Evolutionary conservation across 2,797 vertebrate species (phyloP).

Genomic region (Sebastes kiyomatsui): DNA sequence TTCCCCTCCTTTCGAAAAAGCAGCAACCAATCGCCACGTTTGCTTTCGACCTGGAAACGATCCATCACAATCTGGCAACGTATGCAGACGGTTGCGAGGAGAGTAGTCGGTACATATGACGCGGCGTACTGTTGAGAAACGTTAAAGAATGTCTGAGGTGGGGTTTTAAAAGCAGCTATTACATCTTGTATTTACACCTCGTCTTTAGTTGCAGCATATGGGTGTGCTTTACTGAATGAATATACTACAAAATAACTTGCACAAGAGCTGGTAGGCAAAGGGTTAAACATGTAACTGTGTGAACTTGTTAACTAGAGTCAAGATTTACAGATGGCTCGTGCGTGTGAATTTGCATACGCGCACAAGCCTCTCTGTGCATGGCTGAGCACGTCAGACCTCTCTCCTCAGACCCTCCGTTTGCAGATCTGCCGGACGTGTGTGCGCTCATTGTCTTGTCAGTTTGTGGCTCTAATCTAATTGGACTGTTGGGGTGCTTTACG

Average conservation of each 20-base stretch:
- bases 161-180: not conserved
- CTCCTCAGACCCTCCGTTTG: not conserved
- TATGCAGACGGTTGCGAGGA: conserved; percentile 11
- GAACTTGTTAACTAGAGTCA: conserved; percentile 28
- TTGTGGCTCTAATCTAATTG: conserved; percentile 71
- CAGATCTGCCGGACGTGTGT: conserved; percentile 32
- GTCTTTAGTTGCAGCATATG: not conserved
- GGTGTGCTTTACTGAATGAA: not conserved
- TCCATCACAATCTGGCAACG: conserved; percentile 63
- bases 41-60: conserved; percentile 40
- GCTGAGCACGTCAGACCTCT: conserved; percentile 19
- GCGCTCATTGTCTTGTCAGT: conserved; percentile 49
- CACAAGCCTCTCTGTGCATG: conserved; percentile 10
- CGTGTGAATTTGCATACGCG: conserved; percentile 44
- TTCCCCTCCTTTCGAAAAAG: conserved; percentile 14
- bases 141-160: not conserved
- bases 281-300: conserved; percentile 12
- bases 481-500: conserved; percentile 61
- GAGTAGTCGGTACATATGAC: conserved; percentile 28
- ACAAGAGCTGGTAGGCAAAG: not conserved
- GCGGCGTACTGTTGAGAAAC: not conserved
- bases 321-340: conserved; percentile 42
- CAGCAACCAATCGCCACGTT: conserved; percentile 63
- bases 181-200: not conserved
- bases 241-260: not conserved